Evolutionary conservation across 2,888 invertebrate species (phyloP).

Genomic region (Eurytoma adleriae): DNA sequence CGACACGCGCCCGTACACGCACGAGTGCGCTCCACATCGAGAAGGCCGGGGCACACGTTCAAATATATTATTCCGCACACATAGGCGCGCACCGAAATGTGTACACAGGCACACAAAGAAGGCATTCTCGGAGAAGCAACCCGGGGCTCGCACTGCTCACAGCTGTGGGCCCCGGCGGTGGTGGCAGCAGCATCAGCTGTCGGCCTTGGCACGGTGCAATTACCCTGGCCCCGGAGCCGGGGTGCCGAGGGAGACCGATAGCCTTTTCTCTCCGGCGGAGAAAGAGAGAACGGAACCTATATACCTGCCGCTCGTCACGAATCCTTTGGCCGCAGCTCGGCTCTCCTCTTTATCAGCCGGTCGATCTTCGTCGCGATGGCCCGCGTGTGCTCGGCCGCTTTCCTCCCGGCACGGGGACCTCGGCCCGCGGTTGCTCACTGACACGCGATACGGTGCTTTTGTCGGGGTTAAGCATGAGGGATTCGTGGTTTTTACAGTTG

Average conservation of each 20-base stretch:
- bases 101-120: slow-evolving; percentile 3
- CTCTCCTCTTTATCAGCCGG: background rate
- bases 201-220: slow-evolving; percentile 76
- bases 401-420: background rate
- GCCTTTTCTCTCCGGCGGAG: slow-evolving; percentile 18
- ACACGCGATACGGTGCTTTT: too few relatives aligned
- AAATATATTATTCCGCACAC: background rate
- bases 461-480: too few relatives aligned
- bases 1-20: too few relatives aligned
- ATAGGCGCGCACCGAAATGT: background rate
- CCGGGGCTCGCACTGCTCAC: slow-evolving; percentile 33
- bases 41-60: too few relatives aligned
- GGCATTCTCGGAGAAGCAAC: background rate
- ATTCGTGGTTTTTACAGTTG: too few relatives aligned
- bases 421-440: too few relatives aligned
- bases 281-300: background rate
- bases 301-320: background rate
- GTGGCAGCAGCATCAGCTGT: slow-evolving; percentile 73
- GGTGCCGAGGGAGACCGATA: slow-evolving; percentile 10
- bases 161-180: slow-evolving; percentile 15
- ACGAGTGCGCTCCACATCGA: too few relatives aligned
- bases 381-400: background rate
- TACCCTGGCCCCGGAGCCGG: slow-evolving; percentile 65
- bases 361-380: background rate
- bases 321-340: background rate